Evolutionary conservation across 2,888 invertebrate genomes (phyloP).

Genomic region (Acleris laterana): DNA sequence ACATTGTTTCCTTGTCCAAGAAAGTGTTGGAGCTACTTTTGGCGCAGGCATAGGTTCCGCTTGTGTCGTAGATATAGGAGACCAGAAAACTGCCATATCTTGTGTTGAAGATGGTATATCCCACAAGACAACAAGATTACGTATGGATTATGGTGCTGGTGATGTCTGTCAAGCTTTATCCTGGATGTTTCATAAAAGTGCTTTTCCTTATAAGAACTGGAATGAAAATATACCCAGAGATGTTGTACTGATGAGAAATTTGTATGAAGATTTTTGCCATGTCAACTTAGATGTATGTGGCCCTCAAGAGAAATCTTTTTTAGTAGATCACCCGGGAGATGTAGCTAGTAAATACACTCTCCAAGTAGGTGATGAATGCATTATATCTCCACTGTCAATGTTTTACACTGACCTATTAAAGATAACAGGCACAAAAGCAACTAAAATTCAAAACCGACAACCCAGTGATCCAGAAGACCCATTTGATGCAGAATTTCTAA

Average conservation of each 20-base stretch:
- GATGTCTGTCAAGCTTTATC: conserved; percentile 96
- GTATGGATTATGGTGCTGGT: conserved; percentile 95
- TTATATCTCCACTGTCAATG: conserved; percentile 94
- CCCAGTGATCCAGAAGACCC: conserved; percentile 94
- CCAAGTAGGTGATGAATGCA: conserved; percentile 95
- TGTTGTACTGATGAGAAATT: conserved; percentile 90
- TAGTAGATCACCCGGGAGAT: conserved; percentile 89
- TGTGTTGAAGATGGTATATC: conserved; percentile 99
- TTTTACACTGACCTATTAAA: conserved; percentile 95
- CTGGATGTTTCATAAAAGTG: conserved; percentile 94
- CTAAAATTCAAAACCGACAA: conserved; percentile 89
- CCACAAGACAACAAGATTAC: conserved; percentile 92
- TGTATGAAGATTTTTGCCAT: conserved; percentile 96
- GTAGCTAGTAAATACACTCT: conserved; percentile 89
- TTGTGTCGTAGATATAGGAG: conserved; percentile 97
- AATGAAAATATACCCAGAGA: conserved; percentile 90
- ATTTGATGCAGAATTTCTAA: conserved; percentile 95
- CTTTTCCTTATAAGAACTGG: conserved; percentile 94
- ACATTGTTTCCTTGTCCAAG: conserved; percentile 92
- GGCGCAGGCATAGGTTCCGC: conserved; percentile 87
- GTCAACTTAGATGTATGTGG: conserved; percentile 95
- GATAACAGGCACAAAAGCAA: conserved; percentile 90
- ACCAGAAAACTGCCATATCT: conserved; percentile 97
- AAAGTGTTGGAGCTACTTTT: conserved; percentile 82
- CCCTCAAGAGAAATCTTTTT: conserved; percentile 92